A percentile compares a stretch with the other conserved stretches of the same genome.
These are phyloP conservation scores for Eulithis prunata DNA, from an alignment of 2,888 invertebrate genomes.

Conservation along the genomic window DNA sequence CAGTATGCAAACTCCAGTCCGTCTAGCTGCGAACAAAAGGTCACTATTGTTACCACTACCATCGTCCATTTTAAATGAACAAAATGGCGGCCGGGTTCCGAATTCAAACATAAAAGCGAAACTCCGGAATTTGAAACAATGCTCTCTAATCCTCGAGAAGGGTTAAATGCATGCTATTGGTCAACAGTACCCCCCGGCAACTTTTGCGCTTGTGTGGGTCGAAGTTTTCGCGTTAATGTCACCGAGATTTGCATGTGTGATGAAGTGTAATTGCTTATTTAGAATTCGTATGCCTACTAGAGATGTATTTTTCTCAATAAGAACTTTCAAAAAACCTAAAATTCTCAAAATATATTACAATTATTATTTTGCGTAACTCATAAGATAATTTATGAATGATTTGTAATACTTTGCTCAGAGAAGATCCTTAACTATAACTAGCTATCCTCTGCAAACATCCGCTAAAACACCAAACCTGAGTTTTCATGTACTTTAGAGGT, in stretches of 20 bases:
- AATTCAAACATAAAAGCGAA: conserved; percentile 66
- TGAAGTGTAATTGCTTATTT: conserved; percentile 27
- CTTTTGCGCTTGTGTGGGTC: conserved; percentile 49
- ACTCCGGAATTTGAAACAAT: conserved; percentile 78
- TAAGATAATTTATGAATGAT: too few species aligned
- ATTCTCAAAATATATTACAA: too few species aligned
- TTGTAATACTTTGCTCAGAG: background rate
- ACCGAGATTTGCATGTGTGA: conserved; percentile 42
- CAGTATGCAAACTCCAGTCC: conserved; percentile 56
- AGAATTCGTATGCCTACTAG: background rate
- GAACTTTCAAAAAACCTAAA: too few species aligned
- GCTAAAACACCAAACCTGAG: conserved; percentile 14
- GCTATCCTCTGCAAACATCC: background rate
- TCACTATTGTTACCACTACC: conserved; percentile 74
- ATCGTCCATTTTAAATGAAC: conserved; percentile 83
- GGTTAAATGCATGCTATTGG: conserved; percentile 83
- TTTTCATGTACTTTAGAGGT: background rate
- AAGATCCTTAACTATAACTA: background rate
- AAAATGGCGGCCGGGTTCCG: conserved; percentile 75
- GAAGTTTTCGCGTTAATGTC: conserved; percentile 46
- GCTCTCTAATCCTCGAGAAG: conserved; percentile 75
- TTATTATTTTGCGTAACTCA: too few species aligned
- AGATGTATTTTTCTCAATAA: too few species aligned
- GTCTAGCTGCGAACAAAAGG: conserved; percentile 71
- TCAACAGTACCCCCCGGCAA: conserved; percentile 67